phyloP scores from a whole-genome alignment of 2,888 invertebrate genomes.

The Leptodirus hochenwartii region DNA sequence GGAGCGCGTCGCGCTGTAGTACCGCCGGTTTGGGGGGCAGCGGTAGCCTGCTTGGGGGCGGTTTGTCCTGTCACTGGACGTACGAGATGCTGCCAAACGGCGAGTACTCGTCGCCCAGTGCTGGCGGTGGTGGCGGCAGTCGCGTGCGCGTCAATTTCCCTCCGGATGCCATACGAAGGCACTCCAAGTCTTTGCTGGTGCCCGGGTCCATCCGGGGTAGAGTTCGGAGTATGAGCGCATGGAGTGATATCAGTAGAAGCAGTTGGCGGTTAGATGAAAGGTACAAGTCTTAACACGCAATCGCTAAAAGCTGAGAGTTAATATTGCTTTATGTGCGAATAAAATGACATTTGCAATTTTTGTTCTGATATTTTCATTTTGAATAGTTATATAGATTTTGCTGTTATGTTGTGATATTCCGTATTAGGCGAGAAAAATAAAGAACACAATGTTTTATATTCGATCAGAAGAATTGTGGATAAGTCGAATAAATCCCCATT shows the following conservation, averaged over 20 bases:
- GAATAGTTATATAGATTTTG: too few relatives aligned
- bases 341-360: too few relatives aligned
- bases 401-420: too few relatives aligned
- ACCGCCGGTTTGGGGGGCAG: constrained; percentile 10
- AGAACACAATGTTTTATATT: too few relatives aligned
- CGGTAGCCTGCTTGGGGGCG: constrained; percentile 7
- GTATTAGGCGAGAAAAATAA: too few relatives aligned
- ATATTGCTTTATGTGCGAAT: too few relatives aligned
- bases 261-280: constrained; percentile 67
- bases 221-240: constrained; percentile 62
- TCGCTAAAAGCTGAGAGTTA: too few relatives aligned
- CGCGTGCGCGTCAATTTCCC: constrained; percentile 50
- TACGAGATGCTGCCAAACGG: constrained; percentile 28
- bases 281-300: too few relatives aligned
- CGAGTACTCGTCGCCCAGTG: constrained; percentile 18
- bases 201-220: constrained; percentile 24
- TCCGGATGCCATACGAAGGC: constrained; percentile 33
- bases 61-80: constrained; percentile 22
- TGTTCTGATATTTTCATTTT: too few relatives aligned
- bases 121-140: constrained; percentile 14
- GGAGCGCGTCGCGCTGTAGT: neutral
- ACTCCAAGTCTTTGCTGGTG: constrained; percentile 25
- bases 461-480: too few relatives aligned
- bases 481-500: too few relatives aligned
- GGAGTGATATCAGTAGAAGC: constrained; percentile 73